Evolutionary conservation across 2,113 vertebrate species (phyloP).

Genomic region (Thunnus thynnus): DNA sequence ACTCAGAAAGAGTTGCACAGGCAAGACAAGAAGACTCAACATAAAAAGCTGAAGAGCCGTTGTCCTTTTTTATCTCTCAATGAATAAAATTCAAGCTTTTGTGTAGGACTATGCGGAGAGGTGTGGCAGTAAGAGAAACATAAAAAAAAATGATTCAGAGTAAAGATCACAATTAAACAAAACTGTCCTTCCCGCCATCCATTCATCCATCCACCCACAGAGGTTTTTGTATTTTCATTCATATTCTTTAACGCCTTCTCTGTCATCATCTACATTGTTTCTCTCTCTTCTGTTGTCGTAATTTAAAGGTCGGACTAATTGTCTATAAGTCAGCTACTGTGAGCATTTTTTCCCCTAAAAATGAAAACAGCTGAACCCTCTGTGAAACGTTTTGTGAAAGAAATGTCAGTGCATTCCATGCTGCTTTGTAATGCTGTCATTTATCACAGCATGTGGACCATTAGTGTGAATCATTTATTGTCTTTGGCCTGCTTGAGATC

Average conservation of each 20-base stretch:
- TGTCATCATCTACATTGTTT: not conserved
- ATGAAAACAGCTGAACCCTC: constrained; percentile 42
- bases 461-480: constrained; percentile 76
- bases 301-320: constrained; percentile 43
- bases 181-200: not conserved
- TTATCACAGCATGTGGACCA: constrained; percentile 71
- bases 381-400: constrained; percentile 45
- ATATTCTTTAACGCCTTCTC: not conserved
- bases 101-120: not conserved
- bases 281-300: constrained; percentile 20
- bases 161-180: not conserved
- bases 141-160: not conserved
- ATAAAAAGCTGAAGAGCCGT: not conserved
- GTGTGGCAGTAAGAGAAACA: not conserved
- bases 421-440: constrained; percentile 75
- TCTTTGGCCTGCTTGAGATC: constrained; percentile 64
- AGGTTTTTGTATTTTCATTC: constrained; percentile 6
- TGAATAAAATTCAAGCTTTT: not conserved
- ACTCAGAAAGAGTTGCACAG: not conserved
- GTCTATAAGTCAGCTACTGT: constrained; percentile 42
- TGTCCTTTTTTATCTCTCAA: not conserved
- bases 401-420: constrained; percentile 60
- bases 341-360: constrained; percentile 29
- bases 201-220: constrained; percentile 35
- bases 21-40: not conserved